Conservation (phyloP, 2,888 invertebrate species). For the Dorcus hopei region DNA sequence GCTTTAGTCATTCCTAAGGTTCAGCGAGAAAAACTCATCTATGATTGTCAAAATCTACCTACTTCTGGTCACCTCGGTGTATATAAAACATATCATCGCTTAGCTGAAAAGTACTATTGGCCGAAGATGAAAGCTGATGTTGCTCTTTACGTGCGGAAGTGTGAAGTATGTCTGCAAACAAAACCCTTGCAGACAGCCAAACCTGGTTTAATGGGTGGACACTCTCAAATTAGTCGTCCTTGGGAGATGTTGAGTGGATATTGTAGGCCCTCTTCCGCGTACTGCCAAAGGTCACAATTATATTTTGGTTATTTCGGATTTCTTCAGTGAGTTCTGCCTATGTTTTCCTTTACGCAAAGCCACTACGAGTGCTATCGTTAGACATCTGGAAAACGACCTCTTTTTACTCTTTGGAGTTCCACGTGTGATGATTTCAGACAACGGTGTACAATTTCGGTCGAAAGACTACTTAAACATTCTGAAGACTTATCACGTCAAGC, state of each 20-base stretch:
- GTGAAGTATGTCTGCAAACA: neutral
- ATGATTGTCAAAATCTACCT: constrained; percentile 17
- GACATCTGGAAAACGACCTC: constrained; percentile 24
- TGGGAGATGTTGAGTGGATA: constrained; percentile 21
- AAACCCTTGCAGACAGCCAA: constrained; percentile 23
- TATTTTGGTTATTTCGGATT: too few relatives aligned
- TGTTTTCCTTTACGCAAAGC: constrained; percentile 19
- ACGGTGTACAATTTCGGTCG: constrained; percentile 1
- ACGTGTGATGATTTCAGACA: constrained; percentile 27
- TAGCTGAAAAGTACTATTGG: neutral
- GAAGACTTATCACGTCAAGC: too few relatives aligned
- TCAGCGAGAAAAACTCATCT: constrained; percentile 5
- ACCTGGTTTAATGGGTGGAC: constrained; percentile 22
- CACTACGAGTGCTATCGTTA: constrained; percentile 3
- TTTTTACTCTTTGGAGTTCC: constrained; percentile 31
- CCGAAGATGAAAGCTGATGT: constrained; percentile 23
- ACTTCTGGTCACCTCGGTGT: constrained; percentile 25
- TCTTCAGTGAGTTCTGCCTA: neutral
- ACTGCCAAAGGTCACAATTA: neutral
- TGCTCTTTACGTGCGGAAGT: neutral
- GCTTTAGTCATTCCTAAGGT: constrained; percentile 12
- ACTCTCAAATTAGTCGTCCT: constrained; percentile 1
- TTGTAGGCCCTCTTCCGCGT: constrained; percentile 19
- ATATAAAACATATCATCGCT: constrained; percentile 22
- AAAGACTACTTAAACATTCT: too few relatives aligned